A percentile compares a stretch with the other conserved stretches of the same genome.
Conservation (phyloP, 1,140 invertebrate genomes). For the Drosophila prosaltans region DNA sequence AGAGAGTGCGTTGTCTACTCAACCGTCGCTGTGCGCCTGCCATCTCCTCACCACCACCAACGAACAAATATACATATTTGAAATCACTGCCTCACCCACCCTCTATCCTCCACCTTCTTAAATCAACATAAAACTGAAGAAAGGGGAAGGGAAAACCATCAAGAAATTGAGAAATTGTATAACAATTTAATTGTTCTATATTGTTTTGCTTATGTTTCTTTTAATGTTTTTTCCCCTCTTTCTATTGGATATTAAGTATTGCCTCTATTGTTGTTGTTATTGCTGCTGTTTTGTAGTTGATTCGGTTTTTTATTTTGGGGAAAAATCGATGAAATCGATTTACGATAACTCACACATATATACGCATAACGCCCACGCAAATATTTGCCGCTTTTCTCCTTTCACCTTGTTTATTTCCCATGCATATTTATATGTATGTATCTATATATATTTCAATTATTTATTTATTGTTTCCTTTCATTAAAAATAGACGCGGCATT, state of each 20-base stretch:
- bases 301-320: conserved; percentile 16
- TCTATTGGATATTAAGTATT: conserved; percentile 27
- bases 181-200: conserved; percentile 45
- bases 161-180: conserved; percentile 59
- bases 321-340: conserved; percentile 75
- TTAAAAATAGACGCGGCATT: conserved; percentile 33
- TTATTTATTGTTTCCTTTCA: conserved; percentile 3
- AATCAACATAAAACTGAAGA: neutral
- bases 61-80: conserved; percentile 10
- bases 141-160: conserved; percentile 28
- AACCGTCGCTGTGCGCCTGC: conserved; percentile 23
- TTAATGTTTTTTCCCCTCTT: conserved; percentile 4
- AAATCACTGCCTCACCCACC: conserved; percentile 55
- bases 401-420: conserved; percentile 55
- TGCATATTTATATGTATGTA: neutral
- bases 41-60: neutral
- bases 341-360: conserved; percentile 45
- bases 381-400: conserved; percentile 51
- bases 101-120: neutral
- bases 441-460: neutral
- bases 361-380: conserved; percentile 15
- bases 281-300: neutral
- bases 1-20: conserved; percentile 2
- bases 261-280: neutral
- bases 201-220: conserved; percentile 4